A percentile compares a stretch with the other conserved stretches of the same genome.
Conservation (phyloP, 2,888 invertebrate genomes). For the Galerucella nymphaeae region DNA sequence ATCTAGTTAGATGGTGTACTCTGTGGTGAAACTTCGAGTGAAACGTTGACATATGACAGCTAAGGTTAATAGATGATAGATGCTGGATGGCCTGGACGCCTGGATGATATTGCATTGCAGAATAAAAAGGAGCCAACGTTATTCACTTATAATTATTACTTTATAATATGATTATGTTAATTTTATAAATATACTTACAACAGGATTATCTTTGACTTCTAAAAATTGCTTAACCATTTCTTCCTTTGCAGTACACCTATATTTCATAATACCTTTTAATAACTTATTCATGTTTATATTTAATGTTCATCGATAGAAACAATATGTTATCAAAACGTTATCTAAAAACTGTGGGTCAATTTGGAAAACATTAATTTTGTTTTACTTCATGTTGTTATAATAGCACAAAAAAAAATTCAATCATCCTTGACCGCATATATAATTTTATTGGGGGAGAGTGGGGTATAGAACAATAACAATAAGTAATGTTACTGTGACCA, state of each 20-base stretch:
- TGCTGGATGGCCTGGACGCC: too few relatives aligned
- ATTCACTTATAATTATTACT: too few relatives aligned
- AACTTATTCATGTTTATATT: slow-evolving; percentile 80
- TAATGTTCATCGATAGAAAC: background rate
- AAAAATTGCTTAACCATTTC: slow-evolving; percentile 94
- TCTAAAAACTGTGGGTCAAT: background rate
- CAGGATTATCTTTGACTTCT: slow-evolving; percentile 88
- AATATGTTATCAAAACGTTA: slow-evolving; percentile 23
- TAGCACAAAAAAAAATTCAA: background rate
- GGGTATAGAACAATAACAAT: background rate
- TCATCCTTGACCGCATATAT: background rate
- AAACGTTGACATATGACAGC: too few relatives aligned
- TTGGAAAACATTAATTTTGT: slow-evolving; percentile 6
- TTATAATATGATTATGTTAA: slow-evolving; percentile 2
- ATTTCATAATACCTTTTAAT: slow-evolving; percentile 89
- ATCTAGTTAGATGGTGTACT: too few relatives aligned
- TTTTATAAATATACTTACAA: slow-evolving; percentile 69
- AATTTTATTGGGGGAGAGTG: background rate
- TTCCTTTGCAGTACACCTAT: slow-evolving; percentile 82
- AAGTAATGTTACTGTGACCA: background rate
- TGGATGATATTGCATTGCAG: background rate
- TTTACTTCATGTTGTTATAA: background rate
- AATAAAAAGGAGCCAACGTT: background rate
- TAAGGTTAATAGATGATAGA: too few relatives aligned
- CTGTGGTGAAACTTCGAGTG: too few relatives aligned